Base-by-base conservation (phyloP, 2,888 invertebrate species). In the Pantelozetes paolii region DNA sequence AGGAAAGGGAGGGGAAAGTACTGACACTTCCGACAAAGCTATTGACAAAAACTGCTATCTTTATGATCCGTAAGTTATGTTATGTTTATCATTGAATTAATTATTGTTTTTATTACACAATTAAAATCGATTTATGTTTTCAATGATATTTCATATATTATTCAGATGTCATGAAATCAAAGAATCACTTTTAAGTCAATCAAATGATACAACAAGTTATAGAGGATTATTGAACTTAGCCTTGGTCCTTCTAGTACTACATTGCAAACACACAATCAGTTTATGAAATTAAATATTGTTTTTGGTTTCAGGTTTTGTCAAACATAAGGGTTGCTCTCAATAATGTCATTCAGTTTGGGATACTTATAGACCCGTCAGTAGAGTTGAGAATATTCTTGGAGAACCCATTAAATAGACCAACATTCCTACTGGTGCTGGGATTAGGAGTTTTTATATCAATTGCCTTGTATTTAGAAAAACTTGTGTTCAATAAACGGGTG, bases 331-430 rank as follows among this genome's bases (percentile, higher is more conserved):
- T 85, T 9, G 85, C 85, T 74, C 86, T 99, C 79, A 98, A 99
- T 85, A 99, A 99, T 85, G 88, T 98, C 78, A 88, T 98, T 75
- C 98, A 97, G 92, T 96, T 96, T 86, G 98, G 98, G 69, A 88
- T 98, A 77, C 88, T 95, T 82, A 92, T 98, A 50, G 94, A 97
- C 84, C 97, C 97, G 5, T 82, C 91, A 73, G 89, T 92, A 81
- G 96, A 94, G 93, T 85, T 94, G 74, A 30, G 45, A 11, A 87
- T 89, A 79, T 88, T 94, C 67, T 84, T 95, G 77, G 89, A 92
- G 78, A 90, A 90, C 32, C 83, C 84, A 20, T 89, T 82, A 78
- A 82, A 82, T 73, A 84, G 83, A 81, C 85, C 85, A 2, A 83
- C 82, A 75, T 75, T 83, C 15, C 76, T 77, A 54, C 79, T 84